Evolutionary conservation across 2,888 invertebrate species (phyloP).

Genomic region (Dromius quadrimaculatus): DNA sequence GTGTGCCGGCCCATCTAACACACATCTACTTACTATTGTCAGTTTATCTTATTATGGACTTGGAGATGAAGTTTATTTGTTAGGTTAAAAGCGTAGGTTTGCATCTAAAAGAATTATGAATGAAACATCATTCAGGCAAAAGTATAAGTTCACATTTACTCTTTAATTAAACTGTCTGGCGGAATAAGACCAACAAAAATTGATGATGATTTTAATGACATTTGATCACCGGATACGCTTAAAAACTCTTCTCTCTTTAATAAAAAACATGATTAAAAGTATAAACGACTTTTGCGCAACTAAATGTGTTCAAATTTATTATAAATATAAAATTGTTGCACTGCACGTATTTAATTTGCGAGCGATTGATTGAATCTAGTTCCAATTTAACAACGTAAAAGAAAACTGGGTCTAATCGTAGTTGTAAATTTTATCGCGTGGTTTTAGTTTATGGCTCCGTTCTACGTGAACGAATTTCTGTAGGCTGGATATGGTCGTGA

Average conservation of each 20-base stretch:
- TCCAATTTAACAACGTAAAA: constrained; percentile 3
- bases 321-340: background rate
- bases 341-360: background rate
- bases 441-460: constrained; percentile 3
- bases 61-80: background rate
- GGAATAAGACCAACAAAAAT: background rate
- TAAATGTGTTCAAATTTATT: background rate
- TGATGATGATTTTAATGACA: constrained; percentile 4
- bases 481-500: constrained; percentile 20
- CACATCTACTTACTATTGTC: constrained; percentile 2
- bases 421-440: constrained; percentile 11
- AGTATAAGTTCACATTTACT: background rate
- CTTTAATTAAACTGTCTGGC: background rate
- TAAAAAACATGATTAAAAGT: background rate
- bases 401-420: constrained; percentile 8
- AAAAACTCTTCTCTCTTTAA: background rate
- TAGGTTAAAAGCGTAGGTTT: background rate
- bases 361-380: background rate
- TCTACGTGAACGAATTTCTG: constrained; percentile 27
- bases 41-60: too few relatives aligned
- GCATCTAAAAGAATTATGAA: background rate
- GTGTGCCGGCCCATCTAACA: constrained; percentile 27
- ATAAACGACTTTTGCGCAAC: constrained; percentile 5
- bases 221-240: background rate
- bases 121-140: background rate